Evolutionary conservation across 2,113 vertebrate genomes (phyloP).

Genomic region (Takifugu flavidus): DNA sequence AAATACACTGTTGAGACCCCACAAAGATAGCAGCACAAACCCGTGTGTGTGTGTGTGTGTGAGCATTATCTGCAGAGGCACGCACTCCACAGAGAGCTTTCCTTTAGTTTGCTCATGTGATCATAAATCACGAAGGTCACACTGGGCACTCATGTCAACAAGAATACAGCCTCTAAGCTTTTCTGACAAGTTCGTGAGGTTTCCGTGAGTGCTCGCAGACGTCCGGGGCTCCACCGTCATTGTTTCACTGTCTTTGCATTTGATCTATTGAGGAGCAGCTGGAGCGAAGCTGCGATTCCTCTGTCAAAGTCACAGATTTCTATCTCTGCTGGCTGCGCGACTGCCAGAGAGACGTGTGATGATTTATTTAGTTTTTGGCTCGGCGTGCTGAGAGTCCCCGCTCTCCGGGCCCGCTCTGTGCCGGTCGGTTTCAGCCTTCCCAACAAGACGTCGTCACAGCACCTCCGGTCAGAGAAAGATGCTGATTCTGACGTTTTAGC

Average conservation of each 20-base stretch:
- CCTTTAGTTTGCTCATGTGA: not conserved
- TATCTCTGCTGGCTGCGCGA: slow-evolving; percentile 30
- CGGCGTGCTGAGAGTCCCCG: slow-evolving; percentile 37
- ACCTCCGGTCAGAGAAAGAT: slow-evolving; percentile 45
- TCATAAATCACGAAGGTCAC: slow-evolving; percentile 32
- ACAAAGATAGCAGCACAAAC: too few relatives aligned
- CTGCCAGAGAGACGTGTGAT: slow-evolving; percentile 41
- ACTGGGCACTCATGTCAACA: not conserved
- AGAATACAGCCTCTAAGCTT: slow-evolving; percentile 1
- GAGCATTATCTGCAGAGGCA: too few relatives aligned
- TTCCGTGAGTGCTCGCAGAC: slow-evolving; percentile 34
- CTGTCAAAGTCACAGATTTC: slow-evolving; percentile 22
- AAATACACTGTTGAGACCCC: too few relatives aligned
- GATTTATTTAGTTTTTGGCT: slow-evolving; percentile 61
- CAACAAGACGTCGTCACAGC: slow-evolving; percentile 34
- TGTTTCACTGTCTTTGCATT: slow-evolving; percentile 26
- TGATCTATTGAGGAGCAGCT: slow-evolving; percentile 42
- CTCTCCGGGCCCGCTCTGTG: slow-evolving; percentile 19
- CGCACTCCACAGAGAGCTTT: too few relatives aligned
- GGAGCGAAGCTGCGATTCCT: slow-evolving; percentile 34
- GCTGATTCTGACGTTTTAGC: slow-evolving; percentile 24
- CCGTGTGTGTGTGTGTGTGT: too few relatives aligned
- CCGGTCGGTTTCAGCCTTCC: slow-evolving; percentile 55
- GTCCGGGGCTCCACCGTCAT: slow-evolving; percentile 14
- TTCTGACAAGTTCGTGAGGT: slow-evolving; percentile 22